Conservation (phyloP, 2,888 invertebrate genomes). For the Synergus laeviventris region DNA sequence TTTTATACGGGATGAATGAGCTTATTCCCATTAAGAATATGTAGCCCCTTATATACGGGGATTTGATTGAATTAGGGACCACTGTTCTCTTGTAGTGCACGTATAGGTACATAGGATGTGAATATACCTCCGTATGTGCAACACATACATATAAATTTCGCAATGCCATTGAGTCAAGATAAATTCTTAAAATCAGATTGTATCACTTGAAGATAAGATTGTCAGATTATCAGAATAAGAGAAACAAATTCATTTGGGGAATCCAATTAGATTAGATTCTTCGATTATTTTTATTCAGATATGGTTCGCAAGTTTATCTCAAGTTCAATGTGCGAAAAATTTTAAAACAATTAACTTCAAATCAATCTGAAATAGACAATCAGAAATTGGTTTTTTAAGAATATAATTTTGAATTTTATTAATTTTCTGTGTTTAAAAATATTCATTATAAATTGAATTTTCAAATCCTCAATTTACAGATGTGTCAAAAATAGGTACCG, state of each 20-base stretch:
- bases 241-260: neutral
- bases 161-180: neutral
- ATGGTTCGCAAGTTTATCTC: neutral
- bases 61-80: conserved; percentile 36
- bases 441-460: neutral
- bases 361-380: neutral
- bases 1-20: conserved; percentile 67
- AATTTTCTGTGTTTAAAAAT: neutral
- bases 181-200: conserved; percentile 2
- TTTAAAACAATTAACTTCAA: neutral
- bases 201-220: neutral
- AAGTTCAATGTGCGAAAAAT: neutral
- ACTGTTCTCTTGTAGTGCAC: conserved; percentile 31
- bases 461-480: neutral
- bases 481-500: neutral
- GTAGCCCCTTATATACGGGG: conserved; percentile 25
- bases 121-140: conserved; percentile 20
- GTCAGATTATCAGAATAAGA: neutral
- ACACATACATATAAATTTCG: conserved; percentile 21
- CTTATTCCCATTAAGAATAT: conserved; percentile 64
- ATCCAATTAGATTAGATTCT: neutral
- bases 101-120: conserved; percentile 32
- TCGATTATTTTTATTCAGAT: neutral
- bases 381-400: too few relatives aligned
- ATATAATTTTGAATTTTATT: too few relatives aligned